Evolutionary conservation across 1,140 invertebrate genomes (phyloP).

Genomic region (Pemphigus obesinymphae): DNA sequence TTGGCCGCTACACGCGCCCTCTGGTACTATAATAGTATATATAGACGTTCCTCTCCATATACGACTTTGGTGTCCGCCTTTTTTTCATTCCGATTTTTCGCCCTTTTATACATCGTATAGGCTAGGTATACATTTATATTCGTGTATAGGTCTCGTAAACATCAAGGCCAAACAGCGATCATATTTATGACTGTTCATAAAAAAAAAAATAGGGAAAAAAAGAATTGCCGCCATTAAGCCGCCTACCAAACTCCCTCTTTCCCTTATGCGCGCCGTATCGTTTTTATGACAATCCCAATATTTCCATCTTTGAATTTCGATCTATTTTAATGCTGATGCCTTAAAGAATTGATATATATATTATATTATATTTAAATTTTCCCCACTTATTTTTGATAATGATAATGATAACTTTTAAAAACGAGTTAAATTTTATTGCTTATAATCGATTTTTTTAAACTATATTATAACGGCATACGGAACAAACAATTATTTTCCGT

Average conservation of each 20-base stretch:
- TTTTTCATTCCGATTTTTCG: neutral
- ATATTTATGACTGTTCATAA: neutral
- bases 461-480: too few relatives aligned
- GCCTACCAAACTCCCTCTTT: neutral
- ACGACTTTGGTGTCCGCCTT: neutral
- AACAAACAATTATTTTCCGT: too few relatives aligned
- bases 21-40: neutral
- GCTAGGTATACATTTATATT: neutral
- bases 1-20: too few relatives aligned
- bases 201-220: neutral
- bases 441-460: too few relatives aligned
- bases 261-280: neutral
- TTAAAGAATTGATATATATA: neutral
- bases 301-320: neutral
- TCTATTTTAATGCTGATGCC: neutral
- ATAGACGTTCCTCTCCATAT: too few relatives aligned
- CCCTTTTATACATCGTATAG: slow-evolving; percentile 7
- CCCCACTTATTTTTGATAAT: too few relatives aligned
- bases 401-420: too few relatives aligned
- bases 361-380: too few relatives aligned
- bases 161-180: neutral
- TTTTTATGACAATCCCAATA: neutral
- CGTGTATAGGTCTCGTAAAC: neutral
- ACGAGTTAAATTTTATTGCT: too few relatives aligned
- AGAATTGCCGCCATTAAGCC: neutral